Evolutionary conservation across 2,113 vertebrate species (phyloP), one percentile per base, ranked within the genome.

Genomic region (Phaethon lepturus): DNA sequence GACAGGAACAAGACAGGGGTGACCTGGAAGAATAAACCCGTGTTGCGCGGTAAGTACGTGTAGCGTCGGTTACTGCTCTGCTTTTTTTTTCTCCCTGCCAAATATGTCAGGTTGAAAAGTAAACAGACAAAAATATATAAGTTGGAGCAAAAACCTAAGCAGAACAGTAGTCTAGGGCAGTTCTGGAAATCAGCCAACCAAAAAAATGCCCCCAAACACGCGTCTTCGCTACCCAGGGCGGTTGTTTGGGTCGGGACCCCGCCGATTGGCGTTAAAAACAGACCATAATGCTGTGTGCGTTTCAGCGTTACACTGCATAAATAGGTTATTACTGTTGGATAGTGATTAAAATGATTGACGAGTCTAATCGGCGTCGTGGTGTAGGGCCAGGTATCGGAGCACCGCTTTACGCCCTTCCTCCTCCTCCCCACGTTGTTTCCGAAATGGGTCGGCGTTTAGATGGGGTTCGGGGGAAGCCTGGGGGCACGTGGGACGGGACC

Each of bases 41-140:
- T 69, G 84, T 86, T 11, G 11, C 28, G 23, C 2, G 24, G 38
- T 59, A 90, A 90, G n/a, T 38, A 17, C 31, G 53, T 49, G 26
- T 67, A 76, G 59, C 8, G 24, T 88, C 2, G 5, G 88, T 76
- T 79, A 56, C 82, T 50, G 58, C 79, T 90, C 67, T 60, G 47
- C 60, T 14, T 86, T 80, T 90, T 94, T 85, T 88, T 84, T 44
- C 45, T 78, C 89, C 67, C 86, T 88, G 71, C 49, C 58, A 80
- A 82, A 72, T 69, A 60, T 1, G 4, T 28, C 42, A 83, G 49
- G 69, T 28, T 86, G 79, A 56, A 69, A 80, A 92, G 55, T 76
- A 81, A 95, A 88, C 50, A 76, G 79, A 83, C 58, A 72, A 85
- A 95, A 93, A 82, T 92, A 93, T 52, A 60, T 78, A 88, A 15